Evolutionary conservation across 2,888 invertebrate genomes (phyloP), one percentile per base, ranked within the genome.

Genomic region (Chymomyza procnemis): DNA sequence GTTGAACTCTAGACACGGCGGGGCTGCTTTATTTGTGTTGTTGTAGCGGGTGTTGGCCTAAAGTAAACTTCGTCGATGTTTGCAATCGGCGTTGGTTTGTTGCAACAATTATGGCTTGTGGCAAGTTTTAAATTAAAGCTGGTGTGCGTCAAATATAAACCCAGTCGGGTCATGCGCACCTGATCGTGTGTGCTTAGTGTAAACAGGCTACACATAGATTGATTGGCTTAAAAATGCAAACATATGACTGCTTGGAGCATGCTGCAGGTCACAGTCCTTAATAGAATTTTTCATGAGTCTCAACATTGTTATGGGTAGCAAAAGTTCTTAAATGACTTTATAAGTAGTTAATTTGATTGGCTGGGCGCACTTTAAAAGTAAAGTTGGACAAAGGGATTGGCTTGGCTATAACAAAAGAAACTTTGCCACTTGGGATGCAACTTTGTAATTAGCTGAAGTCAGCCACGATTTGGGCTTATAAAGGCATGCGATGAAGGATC

Each of bases 121-220:
- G 85, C 85, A 79, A 75, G 73, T 79, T 83, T 80, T 79, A 79
- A 83, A 85, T 83, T 76, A 80, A 84, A 85, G 81, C 83, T 85
- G 84, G 85, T 84, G 83, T 84, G 81, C 85, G 85, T 85, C 85
- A 85, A 85, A 79, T 79, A 75, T 81, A 84, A 85, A 83, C 83
- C 78, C 65, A n/a, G 26, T 57, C 57, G 26, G 18, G 3, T 54
- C 54, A 21, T 12, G 54, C 12, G 6, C 12, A 66, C 65, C 69
- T 57, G 60, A 64, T 62, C 66, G 48, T 50, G 58, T 50, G 54
- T 21, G 55, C 52, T 50, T 12, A 78, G 69, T 69, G 82, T 76
- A 85, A 81, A 84, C 81, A 81, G 57, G 57, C 69, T 63, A 63
- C 71, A 63, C 71, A 69, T 70, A 67, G 67, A 69, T 74, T 84